Percentiles rank a stretch among this genome's conserved stretches.
These are phyloP conservation scores for Stegophylla sp. DNA, from an alignment of 2,888 invertebrate genomes.

Conservation along the genomic window DNA sequence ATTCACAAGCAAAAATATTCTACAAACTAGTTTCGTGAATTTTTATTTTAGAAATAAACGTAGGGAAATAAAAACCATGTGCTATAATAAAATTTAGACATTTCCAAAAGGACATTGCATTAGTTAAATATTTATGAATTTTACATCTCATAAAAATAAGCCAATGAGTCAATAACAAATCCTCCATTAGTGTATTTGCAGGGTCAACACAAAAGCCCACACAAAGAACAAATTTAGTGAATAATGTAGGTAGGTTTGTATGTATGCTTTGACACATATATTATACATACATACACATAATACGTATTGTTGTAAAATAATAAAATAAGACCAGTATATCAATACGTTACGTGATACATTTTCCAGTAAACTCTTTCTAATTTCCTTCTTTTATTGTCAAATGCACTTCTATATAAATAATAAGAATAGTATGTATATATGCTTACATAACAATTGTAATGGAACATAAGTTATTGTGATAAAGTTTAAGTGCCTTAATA, in stretches of 20 bases:
- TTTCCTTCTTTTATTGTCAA: not conserved
- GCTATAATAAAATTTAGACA: no score
- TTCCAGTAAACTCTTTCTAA: slow-evolving; percentile 1
- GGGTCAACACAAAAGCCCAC: not conserved
- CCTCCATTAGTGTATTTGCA: not conserved
- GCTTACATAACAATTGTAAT: not conserved
- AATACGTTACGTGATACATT: not conserved
- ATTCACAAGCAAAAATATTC: not conserved
- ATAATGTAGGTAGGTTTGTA: not conserved
- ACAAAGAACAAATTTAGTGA: not conserved
- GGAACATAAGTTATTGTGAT: not conserved
- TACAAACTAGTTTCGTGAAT: not conserved
- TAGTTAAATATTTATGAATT: not conserved
- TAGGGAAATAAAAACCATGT: no score
- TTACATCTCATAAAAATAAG: not conserved
- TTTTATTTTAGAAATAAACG: not conserved
- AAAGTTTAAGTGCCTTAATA: not conserved
- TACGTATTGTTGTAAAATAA: slow-evolving; percentile 2
- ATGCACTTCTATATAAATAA: not conserved
- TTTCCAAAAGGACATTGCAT: not conserved
- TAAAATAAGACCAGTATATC: not conserved
- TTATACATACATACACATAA: not conserved
- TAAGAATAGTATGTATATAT: not conserved
- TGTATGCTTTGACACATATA: not conserved
- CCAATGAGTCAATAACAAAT: not conserved